phyloP scores from a whole-genome alignment of 92 coral and sea anemone genomes.

The Heliopora coerulea region DNA sequence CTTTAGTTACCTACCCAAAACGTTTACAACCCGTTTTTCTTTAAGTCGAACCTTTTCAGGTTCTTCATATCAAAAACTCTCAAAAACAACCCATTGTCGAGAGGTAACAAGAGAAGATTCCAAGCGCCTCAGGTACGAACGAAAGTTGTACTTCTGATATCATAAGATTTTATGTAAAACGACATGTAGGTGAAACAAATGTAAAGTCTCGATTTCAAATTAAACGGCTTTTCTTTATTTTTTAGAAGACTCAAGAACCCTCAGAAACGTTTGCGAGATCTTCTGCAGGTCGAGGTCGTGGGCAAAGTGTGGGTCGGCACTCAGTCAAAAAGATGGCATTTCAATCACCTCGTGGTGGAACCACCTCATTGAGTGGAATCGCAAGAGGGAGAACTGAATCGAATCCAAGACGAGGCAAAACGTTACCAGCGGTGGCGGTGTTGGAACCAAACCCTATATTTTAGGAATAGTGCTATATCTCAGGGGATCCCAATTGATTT shows the following conservation, averaged over 20 bases:
- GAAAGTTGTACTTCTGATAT: no score
- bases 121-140: constrained; percentile 87
- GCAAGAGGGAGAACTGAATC: background rate
- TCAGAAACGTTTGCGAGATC: background rate
- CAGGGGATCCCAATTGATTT: no score
- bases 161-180: no score
- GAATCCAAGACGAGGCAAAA: background rate
- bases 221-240: no score
- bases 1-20: constrained; percentile 63
- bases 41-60: constrained; percentile 73
- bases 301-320: background rate
- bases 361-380: background rate
- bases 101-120: constrained; percentile 73
- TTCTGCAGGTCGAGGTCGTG: background rate
- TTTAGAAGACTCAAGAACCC: background rate
- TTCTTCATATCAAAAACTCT: constrained; percentile 69
- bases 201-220: no score
- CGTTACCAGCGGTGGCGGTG: constrained; percentile 24
- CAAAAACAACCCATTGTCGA: constrained; percentile 52
- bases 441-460: constrained; percentile 12
- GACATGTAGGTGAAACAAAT: no score
- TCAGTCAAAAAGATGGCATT: background rate
- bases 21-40: constrained; percentile 74
- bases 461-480: constrained; percentile 14
- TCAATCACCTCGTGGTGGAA: background rate